Evolutionary conservation across 1,140 invertebrate species (phyloP).

Genomic region (Euglossa dilemma): DNA sequence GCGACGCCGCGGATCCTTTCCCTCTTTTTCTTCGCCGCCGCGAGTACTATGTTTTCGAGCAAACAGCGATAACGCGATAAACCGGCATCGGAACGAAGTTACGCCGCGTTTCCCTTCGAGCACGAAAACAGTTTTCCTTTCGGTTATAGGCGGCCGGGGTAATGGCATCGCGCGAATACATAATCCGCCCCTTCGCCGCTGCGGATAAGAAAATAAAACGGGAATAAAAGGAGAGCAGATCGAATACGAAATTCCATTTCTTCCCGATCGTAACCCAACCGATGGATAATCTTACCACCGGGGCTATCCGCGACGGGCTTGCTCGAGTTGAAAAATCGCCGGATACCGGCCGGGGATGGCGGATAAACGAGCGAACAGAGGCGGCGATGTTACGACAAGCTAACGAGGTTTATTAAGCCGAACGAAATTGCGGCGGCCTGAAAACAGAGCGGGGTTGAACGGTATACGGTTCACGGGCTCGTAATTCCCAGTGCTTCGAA

Average conservation of each 20-base stretch:
- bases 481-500: background rate
- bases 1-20: background rate
- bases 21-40: background rate
- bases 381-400: background rate
- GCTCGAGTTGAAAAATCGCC: background rate
- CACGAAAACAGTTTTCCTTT: conserved; percentile 23
- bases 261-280: background rate
- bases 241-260: background rate
- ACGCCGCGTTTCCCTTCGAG: background rate
- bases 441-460: background rate
- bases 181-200: background rate
- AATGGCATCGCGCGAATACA: conserved; percentile 17
- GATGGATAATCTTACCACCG: background rate
- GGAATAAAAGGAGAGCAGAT: background rate
- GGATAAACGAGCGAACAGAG: background rate
- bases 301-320: background rate
- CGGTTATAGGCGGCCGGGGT: background rate
- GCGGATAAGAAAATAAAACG: background rate
- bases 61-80: conserved; percentile 28
- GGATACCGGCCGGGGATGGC: background rate
- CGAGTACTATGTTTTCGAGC: background rate
- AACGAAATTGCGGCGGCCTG: conserved; percentile 19
- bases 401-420: conserved; percentile 32
- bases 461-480: background rate
- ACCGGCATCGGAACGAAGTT: conserved; percentile 6